Conservation (phyloP, 1,140 invertebrate genomes). For the Hyles euphorbiae region DNA sequence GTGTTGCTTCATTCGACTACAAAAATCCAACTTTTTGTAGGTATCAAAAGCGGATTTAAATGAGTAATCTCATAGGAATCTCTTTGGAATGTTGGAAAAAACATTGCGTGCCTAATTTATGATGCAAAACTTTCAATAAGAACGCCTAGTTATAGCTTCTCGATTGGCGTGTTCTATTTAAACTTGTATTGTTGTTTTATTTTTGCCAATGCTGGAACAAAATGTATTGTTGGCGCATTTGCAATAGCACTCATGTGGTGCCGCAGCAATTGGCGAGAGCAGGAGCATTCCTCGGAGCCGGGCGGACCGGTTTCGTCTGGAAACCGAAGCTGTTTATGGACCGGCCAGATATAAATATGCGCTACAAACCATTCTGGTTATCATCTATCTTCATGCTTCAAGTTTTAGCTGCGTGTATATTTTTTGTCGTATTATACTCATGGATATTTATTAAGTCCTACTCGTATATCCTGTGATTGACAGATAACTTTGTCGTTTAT, state of each 20-base stretch:
- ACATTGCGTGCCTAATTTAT: too few species aligned
- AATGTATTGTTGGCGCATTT: constrained; percentile 56
- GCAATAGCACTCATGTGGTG: constrained; percentile 45
- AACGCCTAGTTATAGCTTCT: too few species aligned
- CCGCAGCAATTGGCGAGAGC: constrained; percentile 49
- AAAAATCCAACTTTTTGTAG: too few species aligned
- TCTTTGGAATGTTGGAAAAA: too few species aligned
- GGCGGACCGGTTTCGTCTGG: constrained; percentile 58
- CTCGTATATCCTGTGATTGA: too few species aligned
- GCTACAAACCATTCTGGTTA: constrained; percentile 43
- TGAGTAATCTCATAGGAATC: too few species aligned
- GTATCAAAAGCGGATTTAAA: too few species aligned
- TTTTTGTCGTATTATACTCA: neutral
- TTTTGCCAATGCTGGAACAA: constrained; percentile 33
- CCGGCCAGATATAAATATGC: constrained; percentile 69
- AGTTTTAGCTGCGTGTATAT: constrained; percentile 26
- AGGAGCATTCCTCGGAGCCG: constrained; percentile 57
- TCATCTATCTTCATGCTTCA: constrained; percentile 55
- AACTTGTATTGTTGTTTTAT: constrained; percentile 19
- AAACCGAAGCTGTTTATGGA: constrained; percentile 58
- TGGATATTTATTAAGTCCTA: neutral
- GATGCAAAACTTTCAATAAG: too few species aligned
- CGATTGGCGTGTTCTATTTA: too few species aligned
- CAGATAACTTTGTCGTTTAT: too few species aligned
- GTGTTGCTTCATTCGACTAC: neutral